Evolutionary conservation across 92 coral and sea anemone species (phyloP).

Genomic region (Virgularia gustaviana): DNA sequence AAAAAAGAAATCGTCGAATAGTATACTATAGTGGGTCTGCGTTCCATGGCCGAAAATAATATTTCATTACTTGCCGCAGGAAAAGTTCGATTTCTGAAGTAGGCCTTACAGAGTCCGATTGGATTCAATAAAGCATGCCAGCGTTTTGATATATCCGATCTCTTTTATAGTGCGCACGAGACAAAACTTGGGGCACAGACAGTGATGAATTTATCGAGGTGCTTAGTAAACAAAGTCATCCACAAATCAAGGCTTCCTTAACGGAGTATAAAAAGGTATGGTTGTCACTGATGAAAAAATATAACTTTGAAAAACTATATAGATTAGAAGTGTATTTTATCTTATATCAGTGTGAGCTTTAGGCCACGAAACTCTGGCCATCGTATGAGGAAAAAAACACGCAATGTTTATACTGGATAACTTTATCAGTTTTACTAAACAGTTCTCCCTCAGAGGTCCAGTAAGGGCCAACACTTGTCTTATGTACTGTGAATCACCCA

Average conservation of each 20-base stretch:
- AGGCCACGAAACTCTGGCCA: neutral
- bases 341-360: neutral
- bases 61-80: neutral
- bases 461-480: no score
- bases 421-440: no score
- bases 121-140: neutral
- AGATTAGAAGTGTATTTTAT: neutral
- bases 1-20: no score
- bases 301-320: no score
- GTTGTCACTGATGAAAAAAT: no score
- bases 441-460: no score
- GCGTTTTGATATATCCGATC: neutral
- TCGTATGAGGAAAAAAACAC: neutral
- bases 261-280: constrained; percentile 77
- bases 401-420: no score
- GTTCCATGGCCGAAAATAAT: neutral
- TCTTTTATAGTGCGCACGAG: constrained; percentile 58
- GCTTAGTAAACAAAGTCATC: constrained; percentile 73
- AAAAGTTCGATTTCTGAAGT: no score
- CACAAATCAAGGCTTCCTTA: constrained; percentile 76
- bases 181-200: constrained; percentile 83
- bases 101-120: no score
- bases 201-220: constrained; percentile 75
- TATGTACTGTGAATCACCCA: no score
- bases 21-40: neutral